phyloP scores from a whole-genome alignment of 2,113 vertebrate species.

The Xyrauchen texanus region DNA sequence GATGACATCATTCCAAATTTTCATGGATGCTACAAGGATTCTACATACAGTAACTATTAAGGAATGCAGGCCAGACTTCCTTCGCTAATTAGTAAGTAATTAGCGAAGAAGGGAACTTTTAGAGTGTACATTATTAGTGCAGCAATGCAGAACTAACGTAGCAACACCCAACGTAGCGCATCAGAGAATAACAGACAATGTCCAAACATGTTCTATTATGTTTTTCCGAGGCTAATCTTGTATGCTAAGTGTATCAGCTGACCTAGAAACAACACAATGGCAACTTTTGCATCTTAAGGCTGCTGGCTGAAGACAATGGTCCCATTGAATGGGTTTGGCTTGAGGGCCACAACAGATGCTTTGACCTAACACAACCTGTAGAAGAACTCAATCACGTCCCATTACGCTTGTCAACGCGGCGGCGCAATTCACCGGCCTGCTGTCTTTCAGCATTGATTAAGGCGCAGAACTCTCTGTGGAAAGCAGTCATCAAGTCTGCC shows the following conservation, averaged over 20 bases:
- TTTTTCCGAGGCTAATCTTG: conserved; percentile 45
- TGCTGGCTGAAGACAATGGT: conserved; percentile 56
- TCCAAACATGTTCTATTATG: conserved; percentile 52
- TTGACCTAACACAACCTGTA: conserved; percentile 48
- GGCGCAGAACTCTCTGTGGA: neutral
- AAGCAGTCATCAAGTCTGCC: conserved; percentile 26
- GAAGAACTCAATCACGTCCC: conserved; percentile 32
- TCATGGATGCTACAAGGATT: neutral
- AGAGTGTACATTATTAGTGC: conserved; percentile 30
- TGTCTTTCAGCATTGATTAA: no score
- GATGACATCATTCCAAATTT: neutral
- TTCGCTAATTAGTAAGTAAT: conserved; percentile 63
- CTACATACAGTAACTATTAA: conserved; percentile 3
- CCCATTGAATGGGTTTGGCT: conserved; percentile 50
- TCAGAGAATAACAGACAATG: conserved; percentile 39
- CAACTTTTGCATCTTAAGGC: conserved; percentile 64
- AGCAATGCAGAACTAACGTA: conserved; percentile 41
- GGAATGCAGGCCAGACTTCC: conserved; percentile 31
- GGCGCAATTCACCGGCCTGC: neutral
- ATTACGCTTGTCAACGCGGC: conserved; percentile 32
- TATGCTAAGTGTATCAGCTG: conserved; percentile 59
- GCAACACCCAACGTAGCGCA: conserved; percentile 53
- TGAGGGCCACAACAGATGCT: conserved; percentile 39
- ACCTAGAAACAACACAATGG: conserved; percentile 69
- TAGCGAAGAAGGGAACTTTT: conserved; percentile 51